These are phyloP conservation scores for Macrosiphum euphorbiae DNA, from an alignment of 2,888 invertebrate species.

Conservation along the genomic window DNA sequence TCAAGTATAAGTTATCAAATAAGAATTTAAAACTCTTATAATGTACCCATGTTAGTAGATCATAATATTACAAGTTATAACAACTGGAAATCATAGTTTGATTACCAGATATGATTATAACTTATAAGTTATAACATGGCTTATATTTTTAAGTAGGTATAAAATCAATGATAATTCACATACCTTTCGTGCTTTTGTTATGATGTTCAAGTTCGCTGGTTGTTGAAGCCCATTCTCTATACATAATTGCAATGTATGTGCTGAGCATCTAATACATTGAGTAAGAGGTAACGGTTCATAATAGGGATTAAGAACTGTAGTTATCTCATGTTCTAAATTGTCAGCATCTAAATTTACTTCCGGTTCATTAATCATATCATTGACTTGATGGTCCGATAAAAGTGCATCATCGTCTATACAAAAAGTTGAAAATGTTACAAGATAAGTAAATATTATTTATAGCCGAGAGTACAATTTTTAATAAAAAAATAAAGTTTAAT, in stretches of 20 bases:
- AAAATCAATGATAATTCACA: not conserved
- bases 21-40: not conserved
- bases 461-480: not conserved
- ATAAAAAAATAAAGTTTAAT: not conserved
- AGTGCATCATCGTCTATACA: not conserved
- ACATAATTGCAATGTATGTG: not conserved
- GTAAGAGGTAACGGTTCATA: not conserved
- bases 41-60: not conserved
- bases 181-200: slow-evolving; percentile 13
- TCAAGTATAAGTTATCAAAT: not conserved
- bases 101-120: not conserved
- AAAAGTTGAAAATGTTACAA: not conserved
- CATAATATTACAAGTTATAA: not conserved
- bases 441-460: not conserved
- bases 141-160: not conserved
- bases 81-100: not conserved
- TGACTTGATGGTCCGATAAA: not conserved
- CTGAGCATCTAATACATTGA: slow-evolving; percentile 16
- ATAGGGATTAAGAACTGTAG: not conserved
- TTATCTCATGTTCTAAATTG: not conserved
- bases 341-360: not conserved
- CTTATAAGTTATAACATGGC: not conserved
- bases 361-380: not conserved
- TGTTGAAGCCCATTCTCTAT: not conserved
- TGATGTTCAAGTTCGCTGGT: not conserved